A percentile compares a stretch with the other conserved stretches of the same genome.
Evolutionary conservation across 2,888 invertebrate genomes (phyloP).

Genomic region (Nymphalis c-album): DNA sequence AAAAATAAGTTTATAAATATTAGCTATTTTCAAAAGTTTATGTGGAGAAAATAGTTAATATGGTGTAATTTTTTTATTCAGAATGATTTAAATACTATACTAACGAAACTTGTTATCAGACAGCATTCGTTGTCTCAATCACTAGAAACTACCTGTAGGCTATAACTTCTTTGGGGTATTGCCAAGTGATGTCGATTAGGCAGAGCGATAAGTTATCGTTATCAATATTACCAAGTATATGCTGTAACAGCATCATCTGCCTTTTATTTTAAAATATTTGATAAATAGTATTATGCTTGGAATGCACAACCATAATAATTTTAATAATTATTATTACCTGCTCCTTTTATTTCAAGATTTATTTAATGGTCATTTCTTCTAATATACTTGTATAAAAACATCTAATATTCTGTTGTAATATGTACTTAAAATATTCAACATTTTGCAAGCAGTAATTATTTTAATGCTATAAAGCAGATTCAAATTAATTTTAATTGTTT

Average conservation of each 20-base stretch:
- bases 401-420: no score
- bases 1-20: no score
- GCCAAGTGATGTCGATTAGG: constrained; percentile 26
- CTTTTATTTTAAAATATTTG: not conserved
- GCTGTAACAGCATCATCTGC: not conserved
- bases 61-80: no score
- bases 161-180: constrained; percentile 19
- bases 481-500: not conserved
- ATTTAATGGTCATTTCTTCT: no score
- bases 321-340: no score
- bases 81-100: not conserved
- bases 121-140: constrained; percentile 1
- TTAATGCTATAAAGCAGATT: no score
- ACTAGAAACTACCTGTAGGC: constrained; percentile 14
- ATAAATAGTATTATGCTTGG: not conserved
- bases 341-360: not conserved
- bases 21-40: no score
- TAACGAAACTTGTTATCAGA: not conserved
- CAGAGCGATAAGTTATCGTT: constrained; percentile 13
- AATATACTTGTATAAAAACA: no score
- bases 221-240: constrained; percentile 8
- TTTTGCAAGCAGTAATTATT: no score
- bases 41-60: not conserved
- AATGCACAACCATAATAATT: no score
- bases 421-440: no score